Base-by-base conservation (phyloP, 2,888 invertebrate species). In the Osedax fenrisi region DNA sequence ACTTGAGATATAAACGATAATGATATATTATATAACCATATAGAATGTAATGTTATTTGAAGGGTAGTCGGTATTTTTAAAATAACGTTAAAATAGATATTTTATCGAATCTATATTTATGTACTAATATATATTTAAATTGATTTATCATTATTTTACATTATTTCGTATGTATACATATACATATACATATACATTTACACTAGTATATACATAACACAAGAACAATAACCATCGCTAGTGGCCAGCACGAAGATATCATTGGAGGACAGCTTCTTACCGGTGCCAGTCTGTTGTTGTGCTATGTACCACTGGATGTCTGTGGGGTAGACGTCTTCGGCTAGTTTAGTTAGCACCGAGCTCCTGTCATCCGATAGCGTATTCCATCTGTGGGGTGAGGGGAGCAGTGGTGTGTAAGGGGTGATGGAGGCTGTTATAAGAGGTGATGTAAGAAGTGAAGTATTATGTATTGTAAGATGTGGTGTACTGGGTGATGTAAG, bases 291-390 rank as follows among this genome's bases (percentile, higher is more conserved):
- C 26, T 77, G 86, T 84, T 79, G 80, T 26, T 80, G 86, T 80
- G 90, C 89, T 0, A 92, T 91, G 82, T 91, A 89, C 88, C 92
- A 91, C 83, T 95, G 92, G 88, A 97, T 89, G 79, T 91, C 91
- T 1, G 92, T 92, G 0, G 96, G 93, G 85, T 88, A 91, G 78
- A 94, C 89, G 79, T 93, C 92, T 73, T 89, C 89, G 0, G 91
- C 88, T 78, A 96, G 88, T 78, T 91, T 90, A 27, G 90, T 88
- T 3, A 95, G 86, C 21, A 64, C 27, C 21, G 81, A 81, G 79
- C 89, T 88, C 75, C 91, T 89, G 83, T 92, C 92, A 78, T 89
- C 89, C 76, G 59, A 90, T 1, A 90, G 88, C 22, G 92, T 87
- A 83, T 91, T 92, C 95, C 95, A 96, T 83, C 90, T 90, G 73